Percentiles rank a stretch among this genome's conserved stretches.
phyloP scores from a whole-genome alignment of 2,113 vertebrate species.

The Scytalopus superciliaris region DNA sequence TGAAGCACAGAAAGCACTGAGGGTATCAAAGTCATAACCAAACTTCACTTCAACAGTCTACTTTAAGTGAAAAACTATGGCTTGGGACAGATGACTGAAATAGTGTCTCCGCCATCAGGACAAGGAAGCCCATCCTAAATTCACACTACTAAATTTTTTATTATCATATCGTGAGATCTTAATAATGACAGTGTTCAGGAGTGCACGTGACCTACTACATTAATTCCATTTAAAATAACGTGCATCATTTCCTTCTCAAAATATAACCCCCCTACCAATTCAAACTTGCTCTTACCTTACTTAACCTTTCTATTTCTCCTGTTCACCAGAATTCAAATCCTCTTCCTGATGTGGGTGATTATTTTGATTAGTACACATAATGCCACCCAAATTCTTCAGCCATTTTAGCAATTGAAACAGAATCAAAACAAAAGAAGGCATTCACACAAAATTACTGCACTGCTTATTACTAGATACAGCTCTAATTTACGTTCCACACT shows the following conservation, averaged over 20 bases:
- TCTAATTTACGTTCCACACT: constrained; percentile 11
- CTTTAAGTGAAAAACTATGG: not conserved
- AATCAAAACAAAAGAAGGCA: constrained; percentile 30
- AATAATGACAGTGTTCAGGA: not conserved
- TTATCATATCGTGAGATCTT: not conserved
- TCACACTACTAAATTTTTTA: not conserved
- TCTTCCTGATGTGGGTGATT: constrained; percentile 23
- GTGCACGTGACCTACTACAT: not conserved
- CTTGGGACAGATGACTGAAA: not conserved
- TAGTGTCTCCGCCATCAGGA: not conserved
- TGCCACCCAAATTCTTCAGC: constrained; percentile 14
- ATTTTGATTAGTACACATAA: constrained; percentile 46
- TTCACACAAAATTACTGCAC: constrained; percentile 4
- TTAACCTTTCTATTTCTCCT: constrained; percentile 34
- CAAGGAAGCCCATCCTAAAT: not conserved
- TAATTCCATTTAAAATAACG: not conserved
- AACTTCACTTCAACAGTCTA: not conserved
- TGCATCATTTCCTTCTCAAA: not conserved
- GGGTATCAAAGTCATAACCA: not conserved
- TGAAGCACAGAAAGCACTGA: not conserved
- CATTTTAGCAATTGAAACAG: constrained; percentile 41
- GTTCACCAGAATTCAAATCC: constrained; percentile 36
- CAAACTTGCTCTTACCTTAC: constrained; percentile 10
- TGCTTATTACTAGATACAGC: not conserved
- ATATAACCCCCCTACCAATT: not conserved